Evolutionary conservation across 2,888 invertebrate species (phyloP).

Genomic region (Drosophila macrothrix): DNA sequence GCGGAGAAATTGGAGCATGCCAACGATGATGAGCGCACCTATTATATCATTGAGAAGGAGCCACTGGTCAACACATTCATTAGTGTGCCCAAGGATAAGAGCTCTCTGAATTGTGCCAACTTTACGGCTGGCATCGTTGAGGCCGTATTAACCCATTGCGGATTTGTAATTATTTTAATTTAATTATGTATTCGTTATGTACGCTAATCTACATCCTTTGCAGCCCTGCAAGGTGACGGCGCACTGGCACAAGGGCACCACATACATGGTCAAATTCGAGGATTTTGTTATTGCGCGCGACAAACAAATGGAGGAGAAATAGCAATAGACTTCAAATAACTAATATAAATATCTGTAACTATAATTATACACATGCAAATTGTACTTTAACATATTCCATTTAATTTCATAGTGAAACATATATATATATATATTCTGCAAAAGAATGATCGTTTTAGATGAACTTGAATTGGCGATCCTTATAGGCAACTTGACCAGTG

Average conservation of each 20-base stretch:
- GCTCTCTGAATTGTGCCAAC: slow-evolving; percentile 98
- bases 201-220: not conserved
- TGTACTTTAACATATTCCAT: slow-evolving; percentile 43
- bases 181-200: not conserved
- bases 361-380: slow-evolving; percentile 14
- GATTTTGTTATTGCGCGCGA: slow-evolving; percentile 95
- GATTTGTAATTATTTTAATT: slow-evolving; percentile 93
- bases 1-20: slow-evolving; percentile 99
- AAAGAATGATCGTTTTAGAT: slow-evolving; percentile 84
- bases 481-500: slow-evolving; percentile 91
- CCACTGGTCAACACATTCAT: slow-evolving; percentile 98
- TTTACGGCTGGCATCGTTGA: slow-evolving; percentile 99
- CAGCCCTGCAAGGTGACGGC: slow-evolving; percentile 99
- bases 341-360: not conserved
- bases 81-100: slow-evolving; percentile 99
- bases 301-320: slow-evolving; percentile 95
- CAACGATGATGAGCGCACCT: slow-evolving; percentile 98
- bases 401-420: slow-evolving; percentile 57
- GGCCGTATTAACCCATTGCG: slow-evolving; percentile 96
- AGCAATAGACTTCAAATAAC: slow-evolving; percentile 30
- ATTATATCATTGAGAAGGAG: slow-evolving; percentile 99
- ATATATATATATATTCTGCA: slow-evolving; percentile 13
- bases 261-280: slow-evolving; percentile 99
- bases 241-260: slow-evolving; percentile 99
- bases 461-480: slow-evolving; percentile 90